Evolutionary conservation across 1,140 invertebrate species (phyloP).

Genomic region (Lepidurus couesii): DNA sequence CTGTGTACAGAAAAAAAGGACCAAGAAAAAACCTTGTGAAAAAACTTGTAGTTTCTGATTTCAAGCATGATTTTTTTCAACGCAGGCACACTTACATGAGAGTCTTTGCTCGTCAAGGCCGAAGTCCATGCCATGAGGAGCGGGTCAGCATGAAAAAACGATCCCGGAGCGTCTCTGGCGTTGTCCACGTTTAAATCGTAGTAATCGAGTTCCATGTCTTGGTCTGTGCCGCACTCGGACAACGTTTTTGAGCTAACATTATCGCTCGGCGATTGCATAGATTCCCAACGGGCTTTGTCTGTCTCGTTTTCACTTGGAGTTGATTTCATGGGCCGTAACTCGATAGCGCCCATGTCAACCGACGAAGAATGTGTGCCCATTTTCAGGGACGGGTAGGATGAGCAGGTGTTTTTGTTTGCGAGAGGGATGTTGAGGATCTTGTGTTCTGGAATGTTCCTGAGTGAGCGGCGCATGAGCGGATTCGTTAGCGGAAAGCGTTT

Average conservation of each 20-base stretch:
- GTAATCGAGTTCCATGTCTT: constrained; percentile 32
- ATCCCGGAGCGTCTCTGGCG: constrained; percentile 29
- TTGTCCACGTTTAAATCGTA: constrained; percentile 33
- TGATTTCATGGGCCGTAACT: neutral
- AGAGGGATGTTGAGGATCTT: constrained; percentile 4
- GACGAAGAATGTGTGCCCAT: neutral
- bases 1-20: neutral
- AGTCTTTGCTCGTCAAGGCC: neutral
- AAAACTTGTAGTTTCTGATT: too few relatives aligned
- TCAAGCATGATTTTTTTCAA: neutral
- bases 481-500: constrained; percentile 12
- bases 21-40: neutral
- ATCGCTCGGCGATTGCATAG: neutral
- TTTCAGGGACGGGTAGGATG: neutral
- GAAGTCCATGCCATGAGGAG: neutral
- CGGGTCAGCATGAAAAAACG: constrained; percentile 3
- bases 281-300: neutral
- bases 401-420: neutral
- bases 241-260: constrained; percentile 21
- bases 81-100: neutral
- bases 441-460: neutral
- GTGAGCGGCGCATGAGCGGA: neutral
- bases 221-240: constrained; percentile 26
- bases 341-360: neutral
- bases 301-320: neutral